phyloP scores from a whole-genome alignment of 2,113 vertebrate species.

The Myotis yumanensis region DNA sequence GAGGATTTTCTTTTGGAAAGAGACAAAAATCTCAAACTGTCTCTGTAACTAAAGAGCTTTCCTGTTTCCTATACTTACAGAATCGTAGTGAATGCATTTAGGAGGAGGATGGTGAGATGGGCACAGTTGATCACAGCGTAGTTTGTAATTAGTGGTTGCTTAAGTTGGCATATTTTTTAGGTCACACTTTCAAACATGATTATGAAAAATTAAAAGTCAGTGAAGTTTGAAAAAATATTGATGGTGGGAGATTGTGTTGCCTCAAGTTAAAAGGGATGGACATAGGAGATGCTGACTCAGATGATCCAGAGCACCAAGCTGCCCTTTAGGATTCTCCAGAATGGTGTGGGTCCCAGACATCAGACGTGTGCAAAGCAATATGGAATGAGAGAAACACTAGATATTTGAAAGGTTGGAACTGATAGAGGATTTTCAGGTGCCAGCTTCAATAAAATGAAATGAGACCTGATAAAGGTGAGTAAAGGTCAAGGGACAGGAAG shows the following conservation, averaged over 20 bases:
- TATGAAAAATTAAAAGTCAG: constrained; percentile 59
- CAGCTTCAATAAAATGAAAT: constrained; percentile 55
- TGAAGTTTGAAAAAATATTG: not conserved
- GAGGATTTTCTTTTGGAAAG: constrained; percentile 9
- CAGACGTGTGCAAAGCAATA: not conserved
- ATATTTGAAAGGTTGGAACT: not conserved
- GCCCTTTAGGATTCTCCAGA: not conserved
- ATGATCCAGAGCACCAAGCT: not conserved
- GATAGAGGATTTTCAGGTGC: not conserved
- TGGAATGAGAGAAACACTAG: not conserved
- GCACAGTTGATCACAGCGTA: not conserved
- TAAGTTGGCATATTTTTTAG: not conserved
- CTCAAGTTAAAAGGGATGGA: constrained; percentile 21
- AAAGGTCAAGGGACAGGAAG: not conserved
- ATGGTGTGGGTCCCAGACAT: not conserved
- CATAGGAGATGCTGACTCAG: not conserved
- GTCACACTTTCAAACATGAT: constrained; percentile 31
- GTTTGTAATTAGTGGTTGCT: constrained; percentile 21
- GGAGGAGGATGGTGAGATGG: not conserved
- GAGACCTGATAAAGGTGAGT: not conserved
- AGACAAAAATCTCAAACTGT: not conserved
- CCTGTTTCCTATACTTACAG: not conserved
- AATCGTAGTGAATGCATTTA: constrained; percentile 2
- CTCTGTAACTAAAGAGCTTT: not conserved
- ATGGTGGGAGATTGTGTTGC: not conserved